These are phyloP conservation scores for Drosophila melanogaster DNA, from an alignment of 1,140 invertebrate genomes.

Conservation along the genomic window DNA sequence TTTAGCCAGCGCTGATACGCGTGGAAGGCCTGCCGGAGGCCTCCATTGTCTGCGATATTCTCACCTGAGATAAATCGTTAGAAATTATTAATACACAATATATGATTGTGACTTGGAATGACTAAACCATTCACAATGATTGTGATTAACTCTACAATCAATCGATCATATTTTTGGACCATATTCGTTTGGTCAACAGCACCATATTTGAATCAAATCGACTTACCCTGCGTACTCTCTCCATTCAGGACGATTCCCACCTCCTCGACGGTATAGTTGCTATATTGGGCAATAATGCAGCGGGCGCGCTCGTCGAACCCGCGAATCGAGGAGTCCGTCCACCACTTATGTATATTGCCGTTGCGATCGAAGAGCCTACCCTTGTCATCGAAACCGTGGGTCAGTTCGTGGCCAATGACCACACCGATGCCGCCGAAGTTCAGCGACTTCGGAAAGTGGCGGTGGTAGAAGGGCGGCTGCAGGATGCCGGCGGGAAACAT, in stretches of 20 bases:
- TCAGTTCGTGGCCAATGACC: constrained; percentile 90
- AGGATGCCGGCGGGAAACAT: constrained; percentile 97
- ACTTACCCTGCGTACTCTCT: constrained; percentile 86
- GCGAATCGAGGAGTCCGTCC: constrained; percentile 88
- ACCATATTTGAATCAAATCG: not conserved
- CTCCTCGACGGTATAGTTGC: constrained; percentile 87
- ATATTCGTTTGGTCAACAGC: not conserved
- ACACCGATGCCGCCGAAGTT: constrained; percentile 92
- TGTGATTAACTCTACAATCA: too few relatives aligned
- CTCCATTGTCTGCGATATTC: constrained; percentile 96
- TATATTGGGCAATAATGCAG: constrained; percentile 91
- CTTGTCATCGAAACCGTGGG: constrained; percentile 89
- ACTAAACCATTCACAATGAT: too few relatives aligned
- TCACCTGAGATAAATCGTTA: constrained; percentile 86
- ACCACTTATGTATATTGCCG: constrained; percentile 91
- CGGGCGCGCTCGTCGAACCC: constrained; percentile 89
- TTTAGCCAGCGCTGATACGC: constrained; percentile 84
- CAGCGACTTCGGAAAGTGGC: constrained; percentile 92
- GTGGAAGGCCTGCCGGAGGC: constrained; percentile 92
- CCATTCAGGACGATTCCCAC: constrained; percentile 86
- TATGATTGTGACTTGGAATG: too few relatives aligned
- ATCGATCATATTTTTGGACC: too few relatives aligned
- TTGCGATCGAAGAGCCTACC: constrained; percentile 89
- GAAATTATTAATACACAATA: not conserved
- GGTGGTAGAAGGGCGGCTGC: constrained; percentile 93